Evolutionary conservation across 1,140 invertebrate species (phyloP).

Genomic region (Argopecten irradians): DNA sequence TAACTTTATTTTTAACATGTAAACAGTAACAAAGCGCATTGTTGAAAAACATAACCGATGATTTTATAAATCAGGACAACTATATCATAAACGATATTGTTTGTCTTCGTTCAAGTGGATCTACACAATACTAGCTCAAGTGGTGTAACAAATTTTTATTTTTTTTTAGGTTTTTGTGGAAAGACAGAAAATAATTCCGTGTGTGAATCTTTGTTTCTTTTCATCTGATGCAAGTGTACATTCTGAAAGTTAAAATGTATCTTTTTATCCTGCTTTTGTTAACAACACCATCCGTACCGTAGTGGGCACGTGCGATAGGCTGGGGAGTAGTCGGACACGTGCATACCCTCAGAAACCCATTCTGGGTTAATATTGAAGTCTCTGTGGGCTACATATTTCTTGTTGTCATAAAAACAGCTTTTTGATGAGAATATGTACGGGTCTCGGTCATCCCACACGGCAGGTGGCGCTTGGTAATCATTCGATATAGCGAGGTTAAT

Average conservation of each 20-base stretch:
- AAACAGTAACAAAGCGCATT: not conserved
- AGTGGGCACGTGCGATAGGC: constrained; percentile 62
- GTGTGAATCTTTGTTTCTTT: not conserved
- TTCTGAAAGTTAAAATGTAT: not conserved
- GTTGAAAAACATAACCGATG: not conserved
- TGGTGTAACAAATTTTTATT: too few relatives aligned
- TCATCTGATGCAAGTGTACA: not conserved
- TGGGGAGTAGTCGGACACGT: constrained; percentile 55
- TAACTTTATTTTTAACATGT: not conserved
- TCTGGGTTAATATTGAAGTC: constrained; percentile 59
- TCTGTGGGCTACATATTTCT: constrained; percentile 50
- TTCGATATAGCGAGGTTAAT: constrained; percentile 53
- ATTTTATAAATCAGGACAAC: not conserved
- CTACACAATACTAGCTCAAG: too few relatives aligned
- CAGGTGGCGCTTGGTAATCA: constrained; percentile 60
- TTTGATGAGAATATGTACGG: constrained; percentile 57
- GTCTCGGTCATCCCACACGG: constrained; percentile 60
- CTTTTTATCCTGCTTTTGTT: not conserved
- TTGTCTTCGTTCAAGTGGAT: too few relatives aligned
- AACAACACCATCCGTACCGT: constrained; percentile 58
- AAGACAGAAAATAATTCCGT: not conserved
- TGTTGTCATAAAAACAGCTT: constrained; percentile 58
- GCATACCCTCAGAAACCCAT: constrained; percentile 60
- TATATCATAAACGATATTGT: not conserved
- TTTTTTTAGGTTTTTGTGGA: too few relatives aligned